phyloP scores from a whole-genome alignment of 1,140 invertebrate genomes.

The Metaphire vulgaris region DNA sequence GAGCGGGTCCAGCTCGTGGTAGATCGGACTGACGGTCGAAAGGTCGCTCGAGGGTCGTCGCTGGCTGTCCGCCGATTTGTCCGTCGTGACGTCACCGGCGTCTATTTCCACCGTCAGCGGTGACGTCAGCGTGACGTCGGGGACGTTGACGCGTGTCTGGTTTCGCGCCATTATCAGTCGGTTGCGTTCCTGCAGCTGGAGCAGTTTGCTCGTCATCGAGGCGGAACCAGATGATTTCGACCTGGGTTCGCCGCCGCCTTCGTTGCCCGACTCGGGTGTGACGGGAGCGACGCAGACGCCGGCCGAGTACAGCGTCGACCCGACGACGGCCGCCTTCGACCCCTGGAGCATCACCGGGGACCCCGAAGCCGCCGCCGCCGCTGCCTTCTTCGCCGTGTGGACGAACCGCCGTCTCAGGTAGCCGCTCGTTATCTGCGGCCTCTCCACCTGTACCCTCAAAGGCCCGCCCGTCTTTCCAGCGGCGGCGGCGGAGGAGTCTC shows the following conservation, averaged over 20 bases:
- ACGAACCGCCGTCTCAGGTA: background rate
- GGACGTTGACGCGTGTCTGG: background rate
- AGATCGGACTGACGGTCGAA: conserved; percentile 10
- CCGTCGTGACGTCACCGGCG: background rate
- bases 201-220: background rate
- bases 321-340: background rate
- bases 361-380: too few relatives aligned
- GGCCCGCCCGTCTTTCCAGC: too few relatives aligned
- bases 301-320: background rate
- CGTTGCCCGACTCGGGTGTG: background rate
- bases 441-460: background rate
- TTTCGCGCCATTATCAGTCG: background rate
- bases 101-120: background rate
- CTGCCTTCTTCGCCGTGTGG: background rate
- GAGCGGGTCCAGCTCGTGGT: conserved; percentile 18
- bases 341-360: background rate
- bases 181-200: background rate
- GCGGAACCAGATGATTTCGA: background rate
- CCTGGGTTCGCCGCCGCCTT: background rate
- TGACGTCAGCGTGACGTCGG: background rate
- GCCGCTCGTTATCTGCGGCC: background rate
- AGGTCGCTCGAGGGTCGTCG: too few relatives aligned
- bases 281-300: background rate
- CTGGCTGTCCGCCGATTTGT: background rate
- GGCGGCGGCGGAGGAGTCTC: background rate